A percentile compares a stretch with the other conserved stretches of the same genome.
These are phyloP conservation scores for Eupithecia inturbata DNA, from an alignment of 2,888 invertebrate species.

Conservation along the genomic window DNA sequence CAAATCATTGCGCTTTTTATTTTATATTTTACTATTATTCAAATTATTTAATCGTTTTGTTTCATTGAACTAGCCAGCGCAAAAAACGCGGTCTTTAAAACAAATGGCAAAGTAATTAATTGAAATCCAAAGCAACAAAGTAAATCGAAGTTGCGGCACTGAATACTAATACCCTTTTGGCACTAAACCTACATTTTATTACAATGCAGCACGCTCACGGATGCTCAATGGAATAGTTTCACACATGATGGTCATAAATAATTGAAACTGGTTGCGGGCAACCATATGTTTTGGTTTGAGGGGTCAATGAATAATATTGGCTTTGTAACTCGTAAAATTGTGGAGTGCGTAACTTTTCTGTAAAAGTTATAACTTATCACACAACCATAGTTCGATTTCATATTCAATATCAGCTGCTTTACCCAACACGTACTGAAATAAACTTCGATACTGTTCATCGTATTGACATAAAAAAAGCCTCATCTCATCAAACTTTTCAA, in stretches of 20 bases:
- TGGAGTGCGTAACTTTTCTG: not conserved
- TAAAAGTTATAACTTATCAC: not conserved
- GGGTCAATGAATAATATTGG: constrained; percentile 9
- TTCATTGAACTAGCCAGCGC: not conserved
- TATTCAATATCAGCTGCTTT: not conserved
- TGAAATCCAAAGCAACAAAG: constrained; percentile 25
- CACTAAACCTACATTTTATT: constrained; percentile 33
- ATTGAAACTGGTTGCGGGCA: constrained; percentile 21
- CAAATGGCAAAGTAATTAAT: constrained; percentile 20
- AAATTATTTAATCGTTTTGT: not conserved
- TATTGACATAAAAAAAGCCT: too few relatives aligned
- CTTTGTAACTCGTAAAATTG: constrained; percentile 7
- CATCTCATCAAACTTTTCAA: too few relatives aligned
- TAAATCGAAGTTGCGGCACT: constrained; percentile 23
- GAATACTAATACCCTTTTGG: constrained; percentile 37
- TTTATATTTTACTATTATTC: not conserved
- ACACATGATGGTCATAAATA: constrained; percentile 31
- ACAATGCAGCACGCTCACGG: constrained; percentile 24
- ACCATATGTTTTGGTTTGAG: constrained; percentile 15
- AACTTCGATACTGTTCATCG: not conserved
- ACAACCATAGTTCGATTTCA: not conserved
- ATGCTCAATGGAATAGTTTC: constrained; percentile 32
- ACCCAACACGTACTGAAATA: not conserved
- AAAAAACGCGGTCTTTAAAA: not conserved
- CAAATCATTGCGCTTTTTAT: not conserved